Percentiles rank a stretch among this genome's conserved stretches.
phyloP scores from a whole-genome alignment of 35 echinoderm and acorn worm species.

The Apostichopus parvimensis region DNA sequence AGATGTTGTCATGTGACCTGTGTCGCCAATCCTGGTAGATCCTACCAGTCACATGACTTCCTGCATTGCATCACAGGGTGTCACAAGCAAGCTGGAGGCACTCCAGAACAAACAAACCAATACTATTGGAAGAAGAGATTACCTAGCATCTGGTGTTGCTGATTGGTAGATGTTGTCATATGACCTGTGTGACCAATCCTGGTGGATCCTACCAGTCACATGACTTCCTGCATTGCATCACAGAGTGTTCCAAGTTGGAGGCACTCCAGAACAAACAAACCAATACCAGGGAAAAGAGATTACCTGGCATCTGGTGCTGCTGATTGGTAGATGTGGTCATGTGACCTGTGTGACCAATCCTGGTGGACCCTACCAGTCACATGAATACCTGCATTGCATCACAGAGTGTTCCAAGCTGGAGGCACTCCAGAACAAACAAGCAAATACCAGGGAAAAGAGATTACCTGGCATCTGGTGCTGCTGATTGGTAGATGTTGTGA shows the following conservation, averaged over 20 bases:
- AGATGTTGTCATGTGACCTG: slow-evolving; percentile 28
- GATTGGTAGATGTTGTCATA: slow-evolving; percentile 77
- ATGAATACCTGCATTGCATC: slow-evolving; percentile 11
- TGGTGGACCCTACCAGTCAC: too few relatives aligned
- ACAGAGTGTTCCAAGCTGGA: slow-evolving; percentile 68
- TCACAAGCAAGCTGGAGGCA: slow-evolving; percentile 52
- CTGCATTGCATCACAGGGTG: slow-evolving; percentile 95
- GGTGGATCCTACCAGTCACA: too few relatives aligned
- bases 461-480: slow-evolving; percentile 87
- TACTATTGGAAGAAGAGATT: slow-evolving; percentile 84
- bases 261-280: slow-evolving; percentile 96
- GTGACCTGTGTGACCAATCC: not conserved
- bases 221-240: slow-evolving; percentile 22
- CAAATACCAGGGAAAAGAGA: slow-evolving; percentile 89
- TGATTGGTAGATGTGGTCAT: slow-evolving; percentile 77
- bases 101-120: slow-evolving; percentile 45
- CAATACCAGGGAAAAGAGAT: slow-evolving; percentile 86
- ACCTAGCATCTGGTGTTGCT: slow-evolving; percentile 86
- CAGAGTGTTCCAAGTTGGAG: slow-evolving; percentile 93
- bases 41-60: too few relatives aligned
- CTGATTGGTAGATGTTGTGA: slow-evolving; percentile 80
- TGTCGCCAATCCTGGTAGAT: not conserved
- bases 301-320: slow-evolving; percentile 88
- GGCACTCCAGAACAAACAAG: slow-evolving; percentile 26
- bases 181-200: not conserved